Evolutionary conservation across 2,113 vertebrate genomes (phyloP), one percentile per base, ranked within the genome.

Genomic region (Sinocyclocheilus anophthalmus): DNA sequence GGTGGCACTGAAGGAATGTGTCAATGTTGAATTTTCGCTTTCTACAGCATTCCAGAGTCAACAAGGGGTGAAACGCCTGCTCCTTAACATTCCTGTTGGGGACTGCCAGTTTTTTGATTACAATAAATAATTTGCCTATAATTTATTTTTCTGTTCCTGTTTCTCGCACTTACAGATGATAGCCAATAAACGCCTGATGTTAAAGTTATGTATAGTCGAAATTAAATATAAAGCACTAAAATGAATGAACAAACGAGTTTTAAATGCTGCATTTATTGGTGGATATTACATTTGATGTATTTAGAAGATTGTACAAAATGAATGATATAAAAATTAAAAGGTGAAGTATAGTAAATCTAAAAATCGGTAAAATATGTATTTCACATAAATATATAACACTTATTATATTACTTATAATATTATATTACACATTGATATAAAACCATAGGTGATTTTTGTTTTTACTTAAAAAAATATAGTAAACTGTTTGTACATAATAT

Each of bases 61-160:
- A 72, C 81, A 83, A 16, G 50, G 81, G 81, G 81, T 83, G 65
- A 37, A 73, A 70, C 50, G 61, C 11, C 63, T 83, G 61, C 65
- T 33, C 39, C 59, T 67, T 20, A 48, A 24, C 61, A 67, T 67
- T 63, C 59, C 59, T 45, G 5, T 42, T 65, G 12, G 16, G 59
- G 57, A 65, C 37, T 67, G 14, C 0, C 57, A 22, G 20, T 59
- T 22, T 59, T 59, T 57, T 57, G 1, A 61, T 61, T 61, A 4
- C 57, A n/a, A n/a, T n/a, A 0, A 10, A 61, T 61, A n/a, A 77
- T 77, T 57, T 11, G 57, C 7, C 48, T 33, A n/a, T 18, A 1
- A 42, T 30, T 10, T 22, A 37, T 59, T 37, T 33, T 59, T 73
- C 3, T 2, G 20, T 42, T 37, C 14, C 65, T 18, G 16, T 59